Base-by-base conservation (phyloP, 2,113 vertebrate species). In the Notechis scutatus region DNA sequence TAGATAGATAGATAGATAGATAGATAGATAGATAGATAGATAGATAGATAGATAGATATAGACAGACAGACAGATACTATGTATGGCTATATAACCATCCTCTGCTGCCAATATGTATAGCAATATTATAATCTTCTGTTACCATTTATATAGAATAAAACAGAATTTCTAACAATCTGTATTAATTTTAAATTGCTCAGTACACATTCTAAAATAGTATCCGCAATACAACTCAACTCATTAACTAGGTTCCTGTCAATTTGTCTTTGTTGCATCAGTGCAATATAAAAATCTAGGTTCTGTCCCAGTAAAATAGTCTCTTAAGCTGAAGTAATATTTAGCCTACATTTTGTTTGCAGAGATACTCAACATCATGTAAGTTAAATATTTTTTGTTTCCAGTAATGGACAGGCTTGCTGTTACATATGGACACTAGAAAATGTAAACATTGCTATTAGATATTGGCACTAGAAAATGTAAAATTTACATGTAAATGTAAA, bases 401-500 rank as follows among this genome's bases (percentile, higher is more conserved):
- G 85, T 29, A 0, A 74, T 21, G 90, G 55, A 45, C 92, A 91
- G n/a, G 57, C 0, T 54, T 39, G 20, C 10, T 23, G 2, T 89
- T 55, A 93, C 15, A 92, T 95, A 95, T 7, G 89, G 88, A 74
- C 0, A 92, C 93, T 91, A 91, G 29, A 90, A 92, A 93, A 11
- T 55, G 0, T 2, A 0, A 4, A 64, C 69, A 15, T 54, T 34
- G 14, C 93, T 34, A 61, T 29, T 61, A 61, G 24, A 61, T 29
- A 69, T 69, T 69, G 61, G 4, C 12, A 69, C 12, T n/a, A 5
- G 29, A 69, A n/a, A n/a, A 69, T n/a, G 61, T 64, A 64, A 64
- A 64, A 64, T n/a, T 12, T 64, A 64, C 26, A 64, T 69, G 61
- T 29, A 64, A 64, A 64, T 29, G 10, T 64, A 69, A 69, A 69